Base-by-base conservation (phyloP, 2,888 invertebrate species). In the Theodoxus fluviatilis region DNA sequence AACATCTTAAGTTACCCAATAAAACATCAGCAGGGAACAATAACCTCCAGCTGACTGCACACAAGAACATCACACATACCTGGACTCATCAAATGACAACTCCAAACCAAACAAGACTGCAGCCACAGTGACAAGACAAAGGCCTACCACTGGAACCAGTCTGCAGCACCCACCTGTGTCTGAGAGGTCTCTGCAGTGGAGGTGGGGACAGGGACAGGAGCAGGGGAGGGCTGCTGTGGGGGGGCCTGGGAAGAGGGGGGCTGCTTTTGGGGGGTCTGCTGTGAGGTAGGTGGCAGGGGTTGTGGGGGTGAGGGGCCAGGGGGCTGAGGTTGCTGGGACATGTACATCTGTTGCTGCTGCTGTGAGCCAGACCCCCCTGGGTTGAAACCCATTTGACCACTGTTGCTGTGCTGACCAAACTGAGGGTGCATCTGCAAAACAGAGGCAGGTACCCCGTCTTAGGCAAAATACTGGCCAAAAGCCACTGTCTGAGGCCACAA, bases 261-360 rank as follows among this genome's bases (percentile, higher is more conserved):
- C 22, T 49, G 52, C 2, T 33, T 37, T 25, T 33, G 64, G 25
- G 57, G 38, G 25, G 49, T 55, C 38, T 37, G 57, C 43, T 40
- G 33, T 33, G 40, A 47, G 33, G 28, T 43, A 12, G 65, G 6
- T 63, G 73, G 69, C 67, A 70, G 73, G 37, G 74, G 73, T n/a
- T n/a, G n/a, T 68, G 74, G 73, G 2, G 76, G 70, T 73, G 76
- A 75, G 69, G 73, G 74, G 67, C 74, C 75, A 28, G 76, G 75
- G 28, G 78, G 76, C 38, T 47, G 59, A 38, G 69, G 69, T 49
- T 52, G 70, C 35, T 47, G 67, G 25, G 75, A 71, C 12, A 78
- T 74, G 68, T 79, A 76, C 67, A 87, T 86, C 77, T 87, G 88
- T 73, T 76, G 68, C 71, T 73, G 70, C 73, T 67, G 76, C 68